Percentiles rank a stretch among this genome's conserved stretches.
Evolutionary conservation across 1,140 invertebrate species (phyloP).

Genomic region (Drosophila sulfurigaster): DNA sequence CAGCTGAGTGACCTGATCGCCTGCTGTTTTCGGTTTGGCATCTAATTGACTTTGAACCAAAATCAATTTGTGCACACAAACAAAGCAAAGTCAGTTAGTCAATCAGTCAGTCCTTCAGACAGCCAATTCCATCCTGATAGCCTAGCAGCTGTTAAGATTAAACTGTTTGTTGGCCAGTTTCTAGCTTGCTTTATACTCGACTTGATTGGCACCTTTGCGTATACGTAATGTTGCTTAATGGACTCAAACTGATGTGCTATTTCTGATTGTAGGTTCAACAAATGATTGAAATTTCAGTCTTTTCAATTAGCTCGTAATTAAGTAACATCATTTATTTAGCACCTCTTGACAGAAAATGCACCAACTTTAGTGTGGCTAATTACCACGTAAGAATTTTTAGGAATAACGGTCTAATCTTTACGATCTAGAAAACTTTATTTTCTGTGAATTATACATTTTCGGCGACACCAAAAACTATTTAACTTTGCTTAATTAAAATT

Average conservation of each 20-base stretch:
- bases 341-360: not conserved
- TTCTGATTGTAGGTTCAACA: not conserved
- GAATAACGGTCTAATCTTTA: slow-evolving; percentile 6
- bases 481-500: slow-evolving; percentile 73
- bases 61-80: slow-evolving; percentile 68
- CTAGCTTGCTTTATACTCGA: not conserved
- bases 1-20: not conserved
- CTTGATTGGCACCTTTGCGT: slow-evolving; percentile 27
- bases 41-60: slow-evolving; percentile 69
- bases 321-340: not conserved
- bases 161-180: not conserved
- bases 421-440: slow-evolving; percentile 42
- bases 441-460: slow-evolving; percentile 17
- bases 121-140: not conserved
- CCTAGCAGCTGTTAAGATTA: not conserved
- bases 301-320: not conserved
- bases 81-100: slow-evolving; percentile 33
- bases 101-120: slow-evolving; percentile 19
- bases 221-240: slow-evolving; percentile 43
- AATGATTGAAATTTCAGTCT: not conserved
- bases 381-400: not conserved
- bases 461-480: slow-evolving; percentile 38
- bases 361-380: not conserved
- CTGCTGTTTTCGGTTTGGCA: slow-evolving; percentile 22
- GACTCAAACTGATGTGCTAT: slow-evolving; percentile 3